Conservation (phyloP, 2,888 invertebrate genomes). For the Epistrophella euchroma region DNA sequence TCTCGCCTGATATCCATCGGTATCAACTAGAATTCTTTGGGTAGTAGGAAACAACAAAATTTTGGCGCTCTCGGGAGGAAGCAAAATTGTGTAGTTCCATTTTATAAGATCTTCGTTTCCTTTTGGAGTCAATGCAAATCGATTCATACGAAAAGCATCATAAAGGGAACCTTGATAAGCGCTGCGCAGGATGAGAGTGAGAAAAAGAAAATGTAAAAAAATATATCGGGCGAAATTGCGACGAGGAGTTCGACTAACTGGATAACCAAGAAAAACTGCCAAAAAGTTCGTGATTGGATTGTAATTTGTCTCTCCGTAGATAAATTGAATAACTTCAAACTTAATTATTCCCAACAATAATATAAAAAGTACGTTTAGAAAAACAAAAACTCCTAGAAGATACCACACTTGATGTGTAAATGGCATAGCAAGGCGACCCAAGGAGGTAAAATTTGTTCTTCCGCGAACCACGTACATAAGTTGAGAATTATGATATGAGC, state of each 20-base stretch:
- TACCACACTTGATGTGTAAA: constrained; percentile 78
- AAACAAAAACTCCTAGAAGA: constrained; percentile 33
- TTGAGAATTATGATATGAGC: constrained; percentile 77
- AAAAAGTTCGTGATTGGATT: constrained; percentile 77
- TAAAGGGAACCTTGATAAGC: constrained; percentile 81
- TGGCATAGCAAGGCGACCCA: constrained; percentile 77
- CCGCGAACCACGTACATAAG: constrained; percentile 77
- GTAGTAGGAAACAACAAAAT: constrained; percentile 60
- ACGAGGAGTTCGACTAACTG: constrained; percentile 76
- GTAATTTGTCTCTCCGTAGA: constrained; percentile 71
- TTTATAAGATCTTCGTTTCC: constrained; percentile 76
- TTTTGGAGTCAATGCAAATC: constrained; percentile 75
- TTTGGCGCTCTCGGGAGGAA: constrained; percentile 43
- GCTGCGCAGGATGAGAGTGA: constrained; percentile 79
- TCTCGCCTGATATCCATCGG: not conserved
- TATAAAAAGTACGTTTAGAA: not conserved
- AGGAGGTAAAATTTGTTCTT: constrained; percentile 66
- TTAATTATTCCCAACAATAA: not conserved
- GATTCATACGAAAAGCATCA: constrained; percentile 78
- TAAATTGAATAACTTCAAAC: constrained; percentile 26
- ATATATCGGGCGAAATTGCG: constrained; percentile 78
- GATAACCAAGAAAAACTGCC: constrained; percentile 78
- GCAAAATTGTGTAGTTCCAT: constrained; percentile 77
- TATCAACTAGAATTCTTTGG: rapidly evolving
- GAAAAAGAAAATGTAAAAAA: constrained; percentile 78